These are phyloP conservation scores for Hydrolagus colliei DNA, from an alignment of 2,797 vertebrate genomes.

Conservation along the genomic window DNA sequence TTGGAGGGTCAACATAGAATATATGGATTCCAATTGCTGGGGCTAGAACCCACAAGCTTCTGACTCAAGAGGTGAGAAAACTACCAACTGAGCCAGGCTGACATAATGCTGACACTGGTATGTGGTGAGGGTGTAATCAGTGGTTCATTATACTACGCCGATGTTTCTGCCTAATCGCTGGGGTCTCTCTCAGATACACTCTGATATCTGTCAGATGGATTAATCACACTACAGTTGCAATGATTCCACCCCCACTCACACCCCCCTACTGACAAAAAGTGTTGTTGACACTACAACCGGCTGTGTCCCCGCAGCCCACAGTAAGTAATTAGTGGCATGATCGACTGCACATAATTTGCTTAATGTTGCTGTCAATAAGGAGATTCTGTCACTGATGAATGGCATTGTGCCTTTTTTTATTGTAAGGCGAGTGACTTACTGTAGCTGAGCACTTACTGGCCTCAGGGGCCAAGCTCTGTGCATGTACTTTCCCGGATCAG, in stretches of 20 bases:
- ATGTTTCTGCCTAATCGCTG: not conserved
- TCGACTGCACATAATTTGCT: conserved; percentile 51
- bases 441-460: conserved; percentile 40
- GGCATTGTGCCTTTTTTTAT: conserved; percentile 42
- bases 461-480: conserved; percentile 45
- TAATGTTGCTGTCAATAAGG: conserved; percentile 49
- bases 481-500: conserved; percentile 45
- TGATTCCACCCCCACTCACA: not conserved
- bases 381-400: conserved; percentile 47
- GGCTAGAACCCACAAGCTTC: not conserved
- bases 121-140: not conserved
- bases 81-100: not conserved
- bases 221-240: not conserved
- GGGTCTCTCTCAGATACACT: not conserved
- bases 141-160: not conserved
- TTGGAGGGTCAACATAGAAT: not conserved
- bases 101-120: not conserved
- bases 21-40: not conserved
- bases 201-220: conserved; percentile 12
- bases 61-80: not conserved
- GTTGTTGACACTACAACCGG: not conserved
- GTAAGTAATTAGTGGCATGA: conserved; percentile 48
- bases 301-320: conserved; percentile 24
- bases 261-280: not conserved
- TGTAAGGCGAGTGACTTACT: conserved; percentile 47